phyloP scores from a whole-genome alignment of 2,888 invertebrate species.

The Tinea pellionella region DNA sequence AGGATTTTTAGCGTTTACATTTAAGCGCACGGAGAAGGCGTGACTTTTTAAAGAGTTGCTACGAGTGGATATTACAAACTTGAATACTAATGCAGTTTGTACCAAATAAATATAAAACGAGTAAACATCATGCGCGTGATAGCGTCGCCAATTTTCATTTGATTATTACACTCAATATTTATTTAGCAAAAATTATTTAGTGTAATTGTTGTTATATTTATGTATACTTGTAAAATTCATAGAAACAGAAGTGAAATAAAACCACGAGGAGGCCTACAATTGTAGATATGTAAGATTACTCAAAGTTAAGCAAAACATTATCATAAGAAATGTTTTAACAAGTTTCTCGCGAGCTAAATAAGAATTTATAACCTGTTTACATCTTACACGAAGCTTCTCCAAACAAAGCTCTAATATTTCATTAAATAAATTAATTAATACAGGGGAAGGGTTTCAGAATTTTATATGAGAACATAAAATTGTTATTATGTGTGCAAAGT shows the following conservation, averaged over 20 bases:
- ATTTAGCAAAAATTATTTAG: too few species aligned
- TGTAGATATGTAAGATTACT: background rate
- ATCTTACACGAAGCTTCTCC: background rate
- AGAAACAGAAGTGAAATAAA: background rate
- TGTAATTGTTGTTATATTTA: too few species aligned
- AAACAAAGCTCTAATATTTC: slow-evolving; percentile 22
- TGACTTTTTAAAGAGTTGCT: too few species aligned
- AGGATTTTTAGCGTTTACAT: background rate
- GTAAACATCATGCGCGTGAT: too few species aligned
- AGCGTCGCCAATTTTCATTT: too few species aligned
- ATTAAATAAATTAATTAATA: slow-evolving; percentile 54
- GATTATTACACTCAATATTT: too few species aligned
- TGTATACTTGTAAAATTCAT: background rate
- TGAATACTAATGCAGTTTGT: too few species aligned
- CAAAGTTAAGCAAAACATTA: background rate
- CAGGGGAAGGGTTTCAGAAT: slow-evolving; percentile 33
- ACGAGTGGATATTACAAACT: too few species aligned
- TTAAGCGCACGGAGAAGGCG: too few species aligned
- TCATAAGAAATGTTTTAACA: slow-evolving; percentile 4
- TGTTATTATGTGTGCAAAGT: slow-evolving; percentile 1
- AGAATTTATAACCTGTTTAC: slow-evolving; percentile 2
- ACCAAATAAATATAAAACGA: too few species aligned
- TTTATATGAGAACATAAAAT: slow-evolving; percentile 4
- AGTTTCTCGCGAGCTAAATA: background rate
- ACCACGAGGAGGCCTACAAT: background rate